Percentiles rank a stretch among this genome's conserved stretches.
phyloP scores from a whole-genome alignment of 2,797 vertebrate species.

The Sphenodon punctatus region DNA sequence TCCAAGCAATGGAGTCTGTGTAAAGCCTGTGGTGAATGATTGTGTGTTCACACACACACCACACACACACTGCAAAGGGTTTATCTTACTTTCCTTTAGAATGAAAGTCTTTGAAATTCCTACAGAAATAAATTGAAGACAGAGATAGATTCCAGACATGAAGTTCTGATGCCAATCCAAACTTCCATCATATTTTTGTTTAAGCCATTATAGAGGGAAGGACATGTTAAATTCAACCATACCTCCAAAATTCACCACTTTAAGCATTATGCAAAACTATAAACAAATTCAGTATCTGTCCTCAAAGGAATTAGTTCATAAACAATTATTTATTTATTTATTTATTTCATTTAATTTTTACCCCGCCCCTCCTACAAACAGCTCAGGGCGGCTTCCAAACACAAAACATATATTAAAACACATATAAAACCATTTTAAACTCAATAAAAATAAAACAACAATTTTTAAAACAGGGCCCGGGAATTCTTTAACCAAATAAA shows the following conservation, averaged over 20 bases:
- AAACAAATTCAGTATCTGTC: not conserved
- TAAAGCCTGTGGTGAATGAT: too few relatives aligned
- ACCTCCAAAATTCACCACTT: not conserved
- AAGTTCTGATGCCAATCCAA: not conserved
- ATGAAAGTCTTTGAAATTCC: not conserved
- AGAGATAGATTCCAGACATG: not conserved
- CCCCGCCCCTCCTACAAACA: too few relatives aligned
- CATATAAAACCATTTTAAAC: too few relatives aligned
- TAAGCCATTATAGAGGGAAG: not conserved
- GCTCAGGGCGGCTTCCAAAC: too few relatives aligned
- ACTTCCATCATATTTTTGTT: not conserved
- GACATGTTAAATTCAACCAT: not conserved
- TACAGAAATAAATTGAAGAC: not conserved
- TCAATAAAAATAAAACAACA: too few relatives aligned
- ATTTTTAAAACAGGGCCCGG: too few relatives aligned
- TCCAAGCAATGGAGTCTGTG: not conserved
- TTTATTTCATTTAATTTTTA: too few relatives aligned
- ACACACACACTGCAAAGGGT: not conserved
- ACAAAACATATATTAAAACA: too few relatives aligned
- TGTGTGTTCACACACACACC: too few relatives aligned
- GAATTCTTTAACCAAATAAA: too few relatives aligned
- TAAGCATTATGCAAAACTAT: accelerated
- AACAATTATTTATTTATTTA: too few relatives aligned
- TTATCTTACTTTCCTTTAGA: not conserved
- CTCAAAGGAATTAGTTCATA: not conserved